Evolutionary conservation across 1,140 invertebrate genomes (phyloP).

Genomic region (Luehdorfia chinensis): DNA sequence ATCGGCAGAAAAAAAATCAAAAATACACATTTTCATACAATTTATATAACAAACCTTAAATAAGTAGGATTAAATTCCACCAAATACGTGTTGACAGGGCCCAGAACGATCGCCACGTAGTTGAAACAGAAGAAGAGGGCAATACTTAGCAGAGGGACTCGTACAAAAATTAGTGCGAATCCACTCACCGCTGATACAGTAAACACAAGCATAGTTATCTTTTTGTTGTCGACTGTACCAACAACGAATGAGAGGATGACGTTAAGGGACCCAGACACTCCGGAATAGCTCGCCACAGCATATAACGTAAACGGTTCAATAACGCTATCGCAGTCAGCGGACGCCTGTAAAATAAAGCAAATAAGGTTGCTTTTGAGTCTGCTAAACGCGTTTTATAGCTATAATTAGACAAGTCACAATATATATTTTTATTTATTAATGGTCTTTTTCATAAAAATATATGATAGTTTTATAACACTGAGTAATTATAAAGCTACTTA

Average conservation of each 20-base stretch:
- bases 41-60: conserved; percentile 43
- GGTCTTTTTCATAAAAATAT: no score
- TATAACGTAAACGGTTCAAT: conserved; percentile 47
- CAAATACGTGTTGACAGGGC: conserved; percentile 51
- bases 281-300: conserved; percentile 50
- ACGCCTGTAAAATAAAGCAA: conserved; percentile 28
- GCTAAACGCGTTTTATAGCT: no score
- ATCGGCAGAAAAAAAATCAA: no score
- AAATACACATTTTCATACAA: neutral
- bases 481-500: no score
- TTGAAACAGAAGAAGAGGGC: conserved; percentile 48
- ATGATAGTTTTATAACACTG: no score
- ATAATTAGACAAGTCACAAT: no score
- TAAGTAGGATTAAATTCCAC: conserved; percentile 58
- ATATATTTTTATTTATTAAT: no score
- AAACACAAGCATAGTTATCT: conserved; percentile 40
- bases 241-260: conserved; percentile 48
- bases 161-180: conserved; percentile 38
- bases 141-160: conserved; percentile 46
- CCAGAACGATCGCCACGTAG: conserved; percentile 49
- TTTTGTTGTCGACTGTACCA: conserved; percentile 42
- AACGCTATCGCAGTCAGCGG: conserved; percentile 32
- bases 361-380: no score
- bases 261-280: conserved; percentile 28
- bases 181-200: conserved; percentile 30